Evolutionary conservation across 2,113 vertebrate genomes (phyloP).

Genomic region (Oreochromis tanganicae): DNA sequence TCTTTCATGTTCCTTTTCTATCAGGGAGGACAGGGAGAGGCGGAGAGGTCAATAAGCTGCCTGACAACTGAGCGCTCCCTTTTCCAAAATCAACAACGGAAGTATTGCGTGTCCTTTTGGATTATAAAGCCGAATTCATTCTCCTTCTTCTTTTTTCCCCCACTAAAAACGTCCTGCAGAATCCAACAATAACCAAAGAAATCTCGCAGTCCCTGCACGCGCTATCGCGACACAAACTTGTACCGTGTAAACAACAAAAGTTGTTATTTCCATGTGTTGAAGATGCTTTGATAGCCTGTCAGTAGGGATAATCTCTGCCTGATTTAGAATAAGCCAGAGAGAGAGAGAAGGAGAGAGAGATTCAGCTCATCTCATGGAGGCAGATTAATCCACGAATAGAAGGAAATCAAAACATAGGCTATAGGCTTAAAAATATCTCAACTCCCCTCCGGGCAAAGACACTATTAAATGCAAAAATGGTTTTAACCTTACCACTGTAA

Average conservation of each 20-base stretch:
- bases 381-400: constrained; percentile 62
- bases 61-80: constrained; percentile 5
- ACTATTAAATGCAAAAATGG: constrained; percentile 52
- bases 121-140: background rate
- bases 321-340: constrained; percentile 56
- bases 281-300: constrained; percentile 62
- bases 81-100: background rate
- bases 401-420: constrained; percentile 57
- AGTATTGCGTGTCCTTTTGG: background rate
- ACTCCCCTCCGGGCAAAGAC: constrained; percentile 55
- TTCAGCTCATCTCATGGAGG: constrained; percentile 26
- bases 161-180: background rate
- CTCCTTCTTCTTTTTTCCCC: background rate
- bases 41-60: constrained; percentile 11
- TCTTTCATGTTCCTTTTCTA: constrained; percentile 54
- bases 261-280: constrained; percentile 40
- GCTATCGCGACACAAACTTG: background rate
- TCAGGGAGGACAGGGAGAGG: background rate
- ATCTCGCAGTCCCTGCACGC: background rate
- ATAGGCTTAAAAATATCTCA: constrained; percentile 56
- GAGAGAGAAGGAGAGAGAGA: background rate
- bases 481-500: constrained; percentile 61
- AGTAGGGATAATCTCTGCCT: constrained; percentile 54
- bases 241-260: constrained; percentile 48
- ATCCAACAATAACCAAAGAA: background rate